phyloP scores from a whole-genome alignment of 2,113 vertebrate species.

The Saimiri boliviensis region DNA sequence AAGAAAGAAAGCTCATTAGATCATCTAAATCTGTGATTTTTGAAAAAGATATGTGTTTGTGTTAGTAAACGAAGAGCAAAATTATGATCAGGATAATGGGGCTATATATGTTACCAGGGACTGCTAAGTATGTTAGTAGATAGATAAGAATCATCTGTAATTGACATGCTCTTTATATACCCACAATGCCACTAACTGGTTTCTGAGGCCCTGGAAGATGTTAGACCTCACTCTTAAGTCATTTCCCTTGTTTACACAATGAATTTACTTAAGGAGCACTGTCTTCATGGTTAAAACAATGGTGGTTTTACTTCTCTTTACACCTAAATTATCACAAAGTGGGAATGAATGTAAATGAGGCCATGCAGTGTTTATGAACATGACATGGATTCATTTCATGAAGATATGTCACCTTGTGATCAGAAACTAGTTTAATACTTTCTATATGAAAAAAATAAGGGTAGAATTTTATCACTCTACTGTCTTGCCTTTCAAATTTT shows the following conservation, averaged over 20 bases:
- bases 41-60: background rate
- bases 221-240: background rate
- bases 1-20: background rate
- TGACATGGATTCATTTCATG: background rate
- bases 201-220: conserved; percentile 59
- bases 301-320: background rate
- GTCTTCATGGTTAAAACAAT: conserved; percentile 36
- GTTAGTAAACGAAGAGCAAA: conserved; percentile 52
- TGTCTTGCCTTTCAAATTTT: background rate
- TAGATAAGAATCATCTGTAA: conserved; percentile 67
- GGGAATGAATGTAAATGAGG: background rate
- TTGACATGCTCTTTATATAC: conserved; percentile 45
- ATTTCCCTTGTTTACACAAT: conserved; percentile 41
- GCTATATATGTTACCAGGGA: background rate
- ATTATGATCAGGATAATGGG: conserved; percentile 54
- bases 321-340: background rate
- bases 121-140: conserved; percentile 38
- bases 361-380: background rate
- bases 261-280: conserved; percentile 33
- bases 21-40: conserved; percentile 13
- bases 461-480: background rate
- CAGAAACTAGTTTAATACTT: background rate
- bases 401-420: background rate
- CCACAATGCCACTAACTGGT: conserved; percentile 38
- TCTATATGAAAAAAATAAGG: background rate